Base-by-base conservation (phyloP, 2,113 vertebrate genomes). In the Hyaena hyaena region DNA sequence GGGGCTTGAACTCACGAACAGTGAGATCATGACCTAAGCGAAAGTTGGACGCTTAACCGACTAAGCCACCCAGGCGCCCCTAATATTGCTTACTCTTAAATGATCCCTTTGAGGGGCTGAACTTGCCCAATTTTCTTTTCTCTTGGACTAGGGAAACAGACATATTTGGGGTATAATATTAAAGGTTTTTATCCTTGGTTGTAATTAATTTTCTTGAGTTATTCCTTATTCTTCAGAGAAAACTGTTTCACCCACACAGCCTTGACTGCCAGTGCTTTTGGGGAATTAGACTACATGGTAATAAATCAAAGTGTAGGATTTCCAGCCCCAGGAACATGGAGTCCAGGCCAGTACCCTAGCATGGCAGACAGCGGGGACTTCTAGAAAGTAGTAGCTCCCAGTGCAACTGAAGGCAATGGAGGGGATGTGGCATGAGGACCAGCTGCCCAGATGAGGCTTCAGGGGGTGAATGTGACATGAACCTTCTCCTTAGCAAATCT, bases 181-280 rank as follows among this genome's bases (percentile, higher is more conserved):
- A 79, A 93, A 81, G 7, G 28, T 8, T n/a, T 63, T 76, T 69
- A 21, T n/a, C 16, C 26, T 93, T 76, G 43, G 53, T 31, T 92
- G 21, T 86, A 89, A 87, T 97, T 86, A 83, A 90, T 92, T 90
- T 95, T 84, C 74, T 93, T 55, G 58, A 90, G 74, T 93, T 84
- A 55, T 31, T 95, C n/a, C 45, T 48, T 55, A 61, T 35, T 92
- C 80, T 90, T 92, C 19, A 73, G 48, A 65, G 76, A 87, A 87
- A 93, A 85, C 31, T 39, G 26, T 84, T 80, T 68, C 43, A 61
- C 43, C 63, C 53, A 83, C 50, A 73, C 11, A 80, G 31, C 11
- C 55, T 23, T 68, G 53, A 74, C 50, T 71, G 69, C 43, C 84
- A 39, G 50, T 82, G 33, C 73, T 92, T 61, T 68, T 31, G 58